These are phyloP conservation scores for Ispidina lecontei DNA, from an alignment of 2,797 vertebrate species.

Conservation along the genomic window DNA sequence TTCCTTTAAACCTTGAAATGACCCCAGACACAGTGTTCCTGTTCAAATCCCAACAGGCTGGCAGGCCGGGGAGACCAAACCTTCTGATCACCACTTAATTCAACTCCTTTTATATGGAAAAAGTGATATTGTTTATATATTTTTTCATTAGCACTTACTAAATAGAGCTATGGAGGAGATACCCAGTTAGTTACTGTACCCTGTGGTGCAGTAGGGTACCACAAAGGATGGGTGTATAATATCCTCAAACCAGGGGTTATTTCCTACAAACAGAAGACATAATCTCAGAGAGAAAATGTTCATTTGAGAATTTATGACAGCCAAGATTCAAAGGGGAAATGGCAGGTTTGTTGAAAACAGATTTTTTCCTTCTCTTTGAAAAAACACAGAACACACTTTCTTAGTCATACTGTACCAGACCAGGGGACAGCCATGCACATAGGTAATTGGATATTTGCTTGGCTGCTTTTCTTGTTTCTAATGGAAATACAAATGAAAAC, in stretches of 20 bases:
- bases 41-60: background rate
- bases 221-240: background rate
- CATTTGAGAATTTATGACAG: background rate
- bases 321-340: background rate
- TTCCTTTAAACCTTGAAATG: background rate
- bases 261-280: background rate
- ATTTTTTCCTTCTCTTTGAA: background rate
- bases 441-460: slow-evolving; percentile 15
- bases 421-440: background rate
- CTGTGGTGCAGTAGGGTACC: no score
- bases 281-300: background rate
- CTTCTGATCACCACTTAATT: background rate
- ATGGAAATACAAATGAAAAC: slow-evolving; percentile 67
- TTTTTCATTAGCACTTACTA: background rate
- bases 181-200: background rate
- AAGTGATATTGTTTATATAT: rapidly evolving
- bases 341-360: background rate
- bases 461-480: slow-evolving; percentile 55
- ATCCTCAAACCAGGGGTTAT: background rate
- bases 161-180: background rate
- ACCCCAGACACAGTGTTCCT: background rate
- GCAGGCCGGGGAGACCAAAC: background rate
- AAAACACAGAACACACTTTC: background rate
- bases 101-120: background rate
- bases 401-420: background rate